Percentiles rank a stretch among this genome's conserved stretches.
Conservation (phyloP, 2,113 vertebrate genomes). For the Cathartes aura region DNA sequence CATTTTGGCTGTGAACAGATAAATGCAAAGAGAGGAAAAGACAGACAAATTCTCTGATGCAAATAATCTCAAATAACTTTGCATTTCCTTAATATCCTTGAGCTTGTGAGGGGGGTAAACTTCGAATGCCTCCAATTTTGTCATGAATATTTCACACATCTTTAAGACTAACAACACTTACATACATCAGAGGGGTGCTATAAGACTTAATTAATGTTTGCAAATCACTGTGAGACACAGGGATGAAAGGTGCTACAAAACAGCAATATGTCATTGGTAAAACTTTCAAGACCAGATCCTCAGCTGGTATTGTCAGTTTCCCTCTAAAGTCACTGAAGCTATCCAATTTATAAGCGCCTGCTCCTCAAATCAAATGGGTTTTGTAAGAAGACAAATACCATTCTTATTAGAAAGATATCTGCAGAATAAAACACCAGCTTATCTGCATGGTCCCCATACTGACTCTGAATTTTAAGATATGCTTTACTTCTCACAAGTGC, state of each 20-base stretch:
- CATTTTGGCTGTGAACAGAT: neutral
- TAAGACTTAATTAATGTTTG: slow-evolving; percentile 48
- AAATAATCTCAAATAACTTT: neutral
- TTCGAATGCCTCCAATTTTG: neutral
- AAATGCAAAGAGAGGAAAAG: neutral
- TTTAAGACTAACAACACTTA: slow-evolving; percentile 34
- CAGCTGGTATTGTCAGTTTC: neutral
- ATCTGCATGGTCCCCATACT: neutral
- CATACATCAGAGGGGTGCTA: slow-evolving; percentile 9
- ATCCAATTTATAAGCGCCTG: neutral
- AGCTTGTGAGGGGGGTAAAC: neutral
- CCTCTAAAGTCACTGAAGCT: neutral
- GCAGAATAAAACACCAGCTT: neutral
- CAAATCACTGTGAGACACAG: slow-evolving; percentile 23
- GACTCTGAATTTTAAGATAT: neutral
- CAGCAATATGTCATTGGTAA: neutral
- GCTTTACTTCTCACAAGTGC: neutral
- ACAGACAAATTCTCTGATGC: neutral
- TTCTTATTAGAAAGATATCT: neutral
- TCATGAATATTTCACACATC: slow-evolving; percentile 50
- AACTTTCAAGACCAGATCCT: slow-evolving; percentile 12
- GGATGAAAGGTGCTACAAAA: slow-evolving; percentile 35
- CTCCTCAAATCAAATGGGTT: neutral
- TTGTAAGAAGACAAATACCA: neutral
- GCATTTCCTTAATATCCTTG: neutral